These are phyloP conservation scores for Vanessa cardui DNA, from an alignment of 2,888 invertebrate species.

Conservation along the genomic window DNA sequence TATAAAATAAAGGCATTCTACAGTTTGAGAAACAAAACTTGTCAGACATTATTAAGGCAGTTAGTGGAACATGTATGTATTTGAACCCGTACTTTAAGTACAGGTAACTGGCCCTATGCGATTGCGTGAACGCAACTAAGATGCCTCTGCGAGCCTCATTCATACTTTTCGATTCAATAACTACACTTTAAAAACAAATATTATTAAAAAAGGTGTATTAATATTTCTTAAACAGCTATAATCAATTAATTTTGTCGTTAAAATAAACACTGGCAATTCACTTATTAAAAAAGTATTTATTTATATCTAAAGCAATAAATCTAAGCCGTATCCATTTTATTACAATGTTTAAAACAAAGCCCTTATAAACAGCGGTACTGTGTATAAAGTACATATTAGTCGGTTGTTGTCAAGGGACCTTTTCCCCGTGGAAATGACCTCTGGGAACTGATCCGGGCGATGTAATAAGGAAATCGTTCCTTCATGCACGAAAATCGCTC, in stretches of 20 bases:
- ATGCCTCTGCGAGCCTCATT: slow-evolving; percentile 40
- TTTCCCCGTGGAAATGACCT: slow-evolving; percentile 51
- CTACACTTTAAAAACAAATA: not conserved
- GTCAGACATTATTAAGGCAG: slow-evolving; percentile 39
- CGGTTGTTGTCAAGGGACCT: slow-evolving; percentile 26
- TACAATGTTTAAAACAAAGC: too few relatives aligned
- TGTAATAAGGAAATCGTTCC: slow-evolving; percentile 75
- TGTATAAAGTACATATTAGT: not conserved
- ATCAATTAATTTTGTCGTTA: too few relatives aligned
- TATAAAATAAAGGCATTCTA: not conserved
- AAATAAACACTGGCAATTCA: not conserved
- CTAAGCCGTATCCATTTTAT: too few relatives aligned
- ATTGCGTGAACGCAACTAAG: slow-evolving; percentile 66
- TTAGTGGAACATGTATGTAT: slow-evolving; percentile 37
- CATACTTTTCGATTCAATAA: slow-evolving; percentile 22
- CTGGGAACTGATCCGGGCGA: slow-evolving; percentile 67
- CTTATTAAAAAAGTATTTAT: not conserved
- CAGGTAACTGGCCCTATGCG: slow-evolving; percentile 44
- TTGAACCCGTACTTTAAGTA: slow-evolving; percentile 41
- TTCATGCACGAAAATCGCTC: slow-evolving; percentile 71
- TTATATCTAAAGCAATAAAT: not conserved
- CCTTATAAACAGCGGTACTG: not conserved
- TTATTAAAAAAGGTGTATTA: too few relatives aligned
- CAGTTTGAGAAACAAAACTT: slow-evolving; percentile 27
- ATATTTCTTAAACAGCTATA: too few relatives aligned